phyloP scores from a whole-genome alignment of 1,140 invertebrate species.

The Phortica variegata region DNA sequence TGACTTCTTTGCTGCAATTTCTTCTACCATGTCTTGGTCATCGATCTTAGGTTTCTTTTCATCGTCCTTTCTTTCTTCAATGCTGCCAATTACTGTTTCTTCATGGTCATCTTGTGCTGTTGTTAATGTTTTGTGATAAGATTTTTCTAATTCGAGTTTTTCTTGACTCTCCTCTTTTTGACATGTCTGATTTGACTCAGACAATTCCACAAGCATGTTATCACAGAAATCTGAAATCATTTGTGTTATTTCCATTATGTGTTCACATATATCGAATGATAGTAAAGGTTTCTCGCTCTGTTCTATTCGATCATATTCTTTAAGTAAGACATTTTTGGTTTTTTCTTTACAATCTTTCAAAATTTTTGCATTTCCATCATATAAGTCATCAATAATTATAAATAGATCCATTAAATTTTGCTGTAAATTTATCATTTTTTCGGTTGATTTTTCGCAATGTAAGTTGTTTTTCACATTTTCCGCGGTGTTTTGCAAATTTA shows the following conservation, averaged over 20 bases:
- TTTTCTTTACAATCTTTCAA: constrained; percentile 25
- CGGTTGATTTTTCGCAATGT: constrained; percentile 32
- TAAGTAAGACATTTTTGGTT: constrained; percentile 19
- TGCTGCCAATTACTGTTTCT: no score
- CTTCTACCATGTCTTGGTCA: not conserved
- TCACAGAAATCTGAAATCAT: constrained; percentile 24
- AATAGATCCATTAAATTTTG: constrained; percentile 45
- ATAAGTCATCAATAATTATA: constrained; percentile 35
- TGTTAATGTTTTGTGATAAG: no score
- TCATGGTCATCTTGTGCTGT: no score
- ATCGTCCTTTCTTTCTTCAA: not conserved
- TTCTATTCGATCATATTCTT: constrained; percentile 33
- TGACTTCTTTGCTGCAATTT: constrained; percentile 6
- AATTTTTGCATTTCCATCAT: constrained; percentile 21
- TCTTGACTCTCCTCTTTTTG: not conserved
- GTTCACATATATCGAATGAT: constrained; percentile 18
- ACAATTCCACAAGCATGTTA: no score
- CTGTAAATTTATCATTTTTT: constrained; percentile 39
- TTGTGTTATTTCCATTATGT: constrained; percentile 22
- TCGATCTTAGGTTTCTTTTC: not conserved
- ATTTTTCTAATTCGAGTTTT: no score
- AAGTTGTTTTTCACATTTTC: constrained; percentile 19
- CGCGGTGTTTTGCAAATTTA: constrained; percentile 28
- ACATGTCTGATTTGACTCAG: constrained; percentile 4
- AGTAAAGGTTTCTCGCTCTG: constrained; percentile 15